Percentiles rank a stretch among this genome's conserved stretches.
phyloP scores from a whole-genome alignment of 2,113 vertebrate genomes.

The Marmota flaviventris region DNA sequence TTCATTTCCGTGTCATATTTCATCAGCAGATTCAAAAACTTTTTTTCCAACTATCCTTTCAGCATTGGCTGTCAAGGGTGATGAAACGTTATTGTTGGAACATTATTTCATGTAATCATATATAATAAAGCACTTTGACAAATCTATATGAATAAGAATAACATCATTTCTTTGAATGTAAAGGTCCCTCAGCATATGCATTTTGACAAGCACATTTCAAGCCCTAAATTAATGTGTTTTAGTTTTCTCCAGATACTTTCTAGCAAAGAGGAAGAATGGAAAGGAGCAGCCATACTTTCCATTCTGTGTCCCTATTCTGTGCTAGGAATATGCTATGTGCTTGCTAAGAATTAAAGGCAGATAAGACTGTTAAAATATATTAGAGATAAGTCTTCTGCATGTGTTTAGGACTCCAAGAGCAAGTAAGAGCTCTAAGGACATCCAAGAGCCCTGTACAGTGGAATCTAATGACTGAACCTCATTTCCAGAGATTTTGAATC shows the following conservation, averaged over 20 bases:
- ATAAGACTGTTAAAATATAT: conserved; percentile 21
- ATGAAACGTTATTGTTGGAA: conserved; percentile 43
- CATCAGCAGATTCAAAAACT: not conserved
- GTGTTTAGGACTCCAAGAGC: not conserved
- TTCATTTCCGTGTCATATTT: conserved; percentile 41
- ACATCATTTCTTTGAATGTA: conserved; percentile 43
- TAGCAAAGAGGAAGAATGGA: conserved; percentile 12
- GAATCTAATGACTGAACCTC: not conserved
- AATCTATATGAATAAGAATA: not conserved
- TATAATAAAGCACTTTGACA: conserved; percentile 24
- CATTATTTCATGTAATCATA: conserved; percentile 31
- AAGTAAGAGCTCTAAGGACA: too few species aligned
- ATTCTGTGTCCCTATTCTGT: not conserved
- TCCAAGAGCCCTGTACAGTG: not conserved
- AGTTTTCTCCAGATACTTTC: conserved; percentile 30
- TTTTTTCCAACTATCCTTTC: not conserved
- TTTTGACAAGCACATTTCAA: conserved; percentile 47
- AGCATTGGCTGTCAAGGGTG: not conserved
- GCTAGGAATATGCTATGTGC: not conserved
- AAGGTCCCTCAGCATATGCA: not conserved
- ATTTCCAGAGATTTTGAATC: conserved; percentile 43
- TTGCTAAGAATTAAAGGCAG: conserved; percentile 31
- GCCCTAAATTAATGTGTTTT: not conserved
- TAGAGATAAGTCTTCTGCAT: not conserved
- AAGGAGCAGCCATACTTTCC: not conserved